Base-by-base conservation (phyloP, 1,140 invertebrate species). In the Lasaia peninsularis region DNA sequence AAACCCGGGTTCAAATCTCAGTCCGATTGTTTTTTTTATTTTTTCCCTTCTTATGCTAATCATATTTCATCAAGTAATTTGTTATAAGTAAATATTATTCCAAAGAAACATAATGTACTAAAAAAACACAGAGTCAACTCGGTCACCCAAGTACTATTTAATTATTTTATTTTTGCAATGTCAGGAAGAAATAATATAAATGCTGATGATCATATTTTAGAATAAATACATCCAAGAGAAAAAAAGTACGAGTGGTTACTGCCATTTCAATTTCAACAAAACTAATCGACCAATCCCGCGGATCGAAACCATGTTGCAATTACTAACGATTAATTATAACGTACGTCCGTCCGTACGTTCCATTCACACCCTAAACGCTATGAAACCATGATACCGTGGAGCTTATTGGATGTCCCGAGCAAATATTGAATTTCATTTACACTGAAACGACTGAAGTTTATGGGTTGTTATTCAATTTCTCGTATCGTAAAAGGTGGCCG, bases 401-500 rank as follows among this genome's bases (percentile, higher is more conserved):
- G 55, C 50, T 71, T 71, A 73, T 76, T 74, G 63, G 64, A 76
- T 63, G 67, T 72, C 65, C 67, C 72, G 31, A 57, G 67, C 65
- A 74, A 72, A 76, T 72, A 76, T 74, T 74, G 63, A 72, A 76
- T 72, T 76, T 74, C 67, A 74, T 74, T 70, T 70, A 67, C 61
- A 69, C 60, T 65, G 69, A 63, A 70, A 72, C 71, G 63, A 69
- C 66, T n/a, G n/a, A n/a, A n/a, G n/a, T 75, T 67, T 64, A 70
- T 63, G 60, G 69, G 59, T 69, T 71, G 67, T 73, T 74, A 69
- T 67, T 67, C 56, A 69, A 72, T 69, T 70, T 63, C 63, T 58
- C 56, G 35, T 44, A 53, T 62, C 55, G 48, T 34, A 63, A 54
- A 49, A 50, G 60, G 62, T 57, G 21, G 33, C 34, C 52, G 18